Percentiles rank a stretch among this genome's conserved stretches.
These are phyloP conservation scores for Saturnia pavonia DNA, from an alignment of 2,888 invertebrate species.

Conservation along the genomic window DNA sequence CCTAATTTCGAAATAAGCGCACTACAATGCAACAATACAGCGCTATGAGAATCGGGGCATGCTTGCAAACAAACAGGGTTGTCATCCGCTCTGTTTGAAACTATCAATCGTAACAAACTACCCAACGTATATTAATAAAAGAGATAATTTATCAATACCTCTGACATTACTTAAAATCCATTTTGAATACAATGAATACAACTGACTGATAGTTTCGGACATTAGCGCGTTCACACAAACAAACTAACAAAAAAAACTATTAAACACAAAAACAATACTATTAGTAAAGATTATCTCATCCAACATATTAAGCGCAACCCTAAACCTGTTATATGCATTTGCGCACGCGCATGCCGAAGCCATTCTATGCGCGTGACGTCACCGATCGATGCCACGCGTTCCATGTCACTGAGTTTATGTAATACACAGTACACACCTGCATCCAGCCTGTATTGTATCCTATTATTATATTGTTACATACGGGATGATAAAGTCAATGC, in stretches of 20 bases:
- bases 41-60: slow-evolving; percentile 38
- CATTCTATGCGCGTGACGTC: slow-evolving; percentile 37
- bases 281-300: too few species aligned
- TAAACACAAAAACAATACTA: too few species aligned
- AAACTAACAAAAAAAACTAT: too few species aligned
- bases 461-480: not conserved
- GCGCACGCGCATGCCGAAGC: slow-evolving; percentile 34
- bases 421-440: slow-evolving; percentile 33
- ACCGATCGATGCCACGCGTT: slow-evolving; percentile 34
- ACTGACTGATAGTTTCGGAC: too few species aligned
- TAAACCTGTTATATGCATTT: not conserved
- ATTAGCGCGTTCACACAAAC: too few species aligned
- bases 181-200: not conserved
- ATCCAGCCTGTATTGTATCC: not conserved
- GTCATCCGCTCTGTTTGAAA: not conserved
- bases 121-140: not conserved
- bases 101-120: not conserved
- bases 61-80: slow-evolving; percentile 26
- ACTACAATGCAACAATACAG: slow-evolving; percentile 38
- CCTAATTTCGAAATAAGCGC: slow-evolving; percentile 27
- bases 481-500: not conserved
- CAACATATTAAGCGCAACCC: too few species aligned
- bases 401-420: slow-evolving; percentile 35
- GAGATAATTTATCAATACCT: not conserved
- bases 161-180: not conserved